phyloP scores from a whole-genome alignment of 37 sponge, comb jelly and placozoan species.

The Oopsacas minuta region DNA sequence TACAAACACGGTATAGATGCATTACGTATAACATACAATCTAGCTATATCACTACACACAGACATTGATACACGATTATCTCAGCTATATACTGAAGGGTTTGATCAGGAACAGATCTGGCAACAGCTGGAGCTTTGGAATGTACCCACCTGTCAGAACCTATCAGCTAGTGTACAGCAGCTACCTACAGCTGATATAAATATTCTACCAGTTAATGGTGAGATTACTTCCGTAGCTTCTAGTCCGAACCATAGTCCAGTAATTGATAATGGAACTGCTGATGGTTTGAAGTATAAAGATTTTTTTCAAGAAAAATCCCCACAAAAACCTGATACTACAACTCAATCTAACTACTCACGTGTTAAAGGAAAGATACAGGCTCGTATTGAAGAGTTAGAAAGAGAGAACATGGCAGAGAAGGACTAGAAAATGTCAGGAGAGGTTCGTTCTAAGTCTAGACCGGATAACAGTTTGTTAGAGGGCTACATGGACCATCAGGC shows the following conservation, averaged over 20 bases:
- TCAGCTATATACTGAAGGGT: conserved; percentile 45
- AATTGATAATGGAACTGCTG: not conserved
- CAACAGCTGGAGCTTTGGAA: conserved; percentile 74
- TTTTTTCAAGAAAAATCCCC: conserved; percentile 25
- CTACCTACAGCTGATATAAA: not conserved
- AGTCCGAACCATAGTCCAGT: not conserved
- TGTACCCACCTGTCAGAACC: conserved; percentile 22
- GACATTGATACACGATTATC: not conserved
- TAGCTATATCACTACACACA: not conserved
- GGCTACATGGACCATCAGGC: conserved; percentile 40
- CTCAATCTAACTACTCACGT: not conserved
- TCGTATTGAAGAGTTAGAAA: conserved; percentile 43
- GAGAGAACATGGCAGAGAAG: conserved; percentile 49
- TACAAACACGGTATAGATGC: not conserved
- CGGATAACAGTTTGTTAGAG: conserved; percentile 69
- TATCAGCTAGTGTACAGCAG: not conserved
- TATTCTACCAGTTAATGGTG: not conserved
- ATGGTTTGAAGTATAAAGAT: conserved; percentile 24
- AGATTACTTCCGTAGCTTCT: not conserved
- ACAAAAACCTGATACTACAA: not conserved
- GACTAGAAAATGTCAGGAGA: conserved; percentile 93
- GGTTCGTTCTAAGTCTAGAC: conserved; percentile 32
- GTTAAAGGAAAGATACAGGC: conserved; percentile 29
- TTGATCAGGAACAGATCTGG: conserved; percentile 76
- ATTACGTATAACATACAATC: not conserved